A percentile compares a stretch with the other conserved stretches of the same genome.
These are phyloP conservation scores for Neoniphon sammara DNA, from an alignment of 2,797 vertebrate genomes.

Conservation along the genomic window DNA sequence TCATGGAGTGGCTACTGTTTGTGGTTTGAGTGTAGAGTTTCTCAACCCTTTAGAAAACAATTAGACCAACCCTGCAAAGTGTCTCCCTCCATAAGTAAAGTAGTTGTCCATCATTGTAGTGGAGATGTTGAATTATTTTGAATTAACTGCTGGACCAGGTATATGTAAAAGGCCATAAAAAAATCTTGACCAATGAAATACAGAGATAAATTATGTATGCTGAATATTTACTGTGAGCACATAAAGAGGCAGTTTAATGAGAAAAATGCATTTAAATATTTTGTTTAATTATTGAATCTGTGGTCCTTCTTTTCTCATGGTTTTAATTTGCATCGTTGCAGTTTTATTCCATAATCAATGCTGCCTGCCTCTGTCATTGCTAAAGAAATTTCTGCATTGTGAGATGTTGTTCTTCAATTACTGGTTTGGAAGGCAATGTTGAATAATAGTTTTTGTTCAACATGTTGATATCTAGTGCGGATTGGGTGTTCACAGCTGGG, in stretches of 20 bases:
- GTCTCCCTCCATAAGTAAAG: slow-evolving; percentile 56
- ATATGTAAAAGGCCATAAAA: slow-evolving; percentile 59
- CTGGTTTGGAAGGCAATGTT: slow-evolving; percentile 42
- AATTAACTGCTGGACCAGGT: slow-evolving; percentile 64
- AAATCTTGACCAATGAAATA: slow-evolving; percentile 56
- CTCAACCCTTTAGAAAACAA: slow-evolving; percentile 61
- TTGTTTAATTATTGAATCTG: slow-evolving; percentile 59
- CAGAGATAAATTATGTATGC: slow-evolving; percentile 69
- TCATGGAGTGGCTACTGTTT: slow-evolving; percentile 62
- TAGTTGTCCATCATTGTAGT: slow-evolving; percentile 64
- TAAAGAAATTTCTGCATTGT: slow-evolving; percentile 62
- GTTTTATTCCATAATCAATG: slow-evolving; percentile 72
- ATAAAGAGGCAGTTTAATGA: slow-evolving; percentile 61
- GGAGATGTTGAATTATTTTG: slow-evolving; percentile 68
- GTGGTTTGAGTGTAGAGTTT: slow-evolving; percentile 55
- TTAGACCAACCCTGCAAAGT: slow-evolving; percentile 57
- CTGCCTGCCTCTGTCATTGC: slow-evolving; percentile 71
- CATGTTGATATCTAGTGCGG: slow-evolving; percentile 65
- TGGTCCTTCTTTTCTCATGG: slow-evolving; percentile 69
- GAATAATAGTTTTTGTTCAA: slow-evolving; percentile 47
- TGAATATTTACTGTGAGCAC: slow-evolving; percentile 77
- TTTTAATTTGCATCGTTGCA: slow-evolving; percentile 72
- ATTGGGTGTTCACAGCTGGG: slow-evolving; percentile 70
- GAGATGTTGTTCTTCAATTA: slow-evolving; percentile 54
- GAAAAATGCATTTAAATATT: slow-evolving; percentile 46